Percentiles rank a stretch among this genome's conserved stretches.
phyloP scores from a whole-genome alignment of 2,113 vertebrate species.

The Gymnocephalus cernua region DNA sequence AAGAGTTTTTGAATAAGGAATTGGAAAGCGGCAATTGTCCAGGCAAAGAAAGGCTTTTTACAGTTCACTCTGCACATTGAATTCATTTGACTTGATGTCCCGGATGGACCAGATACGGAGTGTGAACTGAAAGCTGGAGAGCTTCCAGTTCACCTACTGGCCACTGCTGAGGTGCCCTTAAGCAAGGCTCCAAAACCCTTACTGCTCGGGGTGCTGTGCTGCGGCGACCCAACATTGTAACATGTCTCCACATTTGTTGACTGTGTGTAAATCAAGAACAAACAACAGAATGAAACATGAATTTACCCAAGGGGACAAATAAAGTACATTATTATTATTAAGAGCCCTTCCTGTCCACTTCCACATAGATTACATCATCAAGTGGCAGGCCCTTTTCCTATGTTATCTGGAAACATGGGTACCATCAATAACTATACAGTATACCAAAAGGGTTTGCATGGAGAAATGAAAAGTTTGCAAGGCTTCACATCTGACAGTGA shows the following conservation, averaged over 20 bases:
- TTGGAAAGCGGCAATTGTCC: conserved; percentile 7
- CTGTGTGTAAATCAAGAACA: too few relatives aligned
- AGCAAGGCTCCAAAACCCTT: too few relatives aligned
- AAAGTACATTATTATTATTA: neutral
- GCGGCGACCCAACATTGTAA: too few relatives aligned
- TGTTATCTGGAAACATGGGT: neutral
- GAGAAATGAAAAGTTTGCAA: neutral
- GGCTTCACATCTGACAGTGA: conserved; percentile 5
- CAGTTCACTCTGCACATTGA: neutral
- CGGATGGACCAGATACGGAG: too few relatives aligned
- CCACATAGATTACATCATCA: conserved; percentile 7
- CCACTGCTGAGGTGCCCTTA: too few relatives aligned
- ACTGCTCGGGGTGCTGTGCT: too few relatives aligned
- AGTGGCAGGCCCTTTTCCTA: neutral
- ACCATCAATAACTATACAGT: neutral
- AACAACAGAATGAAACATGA: too few relatives aligned
- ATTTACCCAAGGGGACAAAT: too few relatives aligned
- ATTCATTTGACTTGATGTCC: neutral
- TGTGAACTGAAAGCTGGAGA: too few relatives aligned
- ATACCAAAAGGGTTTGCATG: neutral
- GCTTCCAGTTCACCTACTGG: too few relatives aligned
- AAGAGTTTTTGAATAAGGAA: conserved; percentile 12
- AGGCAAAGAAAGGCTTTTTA: neutral
- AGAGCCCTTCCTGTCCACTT: conserved; percentile 4
- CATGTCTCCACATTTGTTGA: too few relatives aligned